These are phyloP conservation scores for Vombatus ursinus DNA, from an alignment of 2,113 vertebrate genomes.

Conservation along the genomic window DNA sequence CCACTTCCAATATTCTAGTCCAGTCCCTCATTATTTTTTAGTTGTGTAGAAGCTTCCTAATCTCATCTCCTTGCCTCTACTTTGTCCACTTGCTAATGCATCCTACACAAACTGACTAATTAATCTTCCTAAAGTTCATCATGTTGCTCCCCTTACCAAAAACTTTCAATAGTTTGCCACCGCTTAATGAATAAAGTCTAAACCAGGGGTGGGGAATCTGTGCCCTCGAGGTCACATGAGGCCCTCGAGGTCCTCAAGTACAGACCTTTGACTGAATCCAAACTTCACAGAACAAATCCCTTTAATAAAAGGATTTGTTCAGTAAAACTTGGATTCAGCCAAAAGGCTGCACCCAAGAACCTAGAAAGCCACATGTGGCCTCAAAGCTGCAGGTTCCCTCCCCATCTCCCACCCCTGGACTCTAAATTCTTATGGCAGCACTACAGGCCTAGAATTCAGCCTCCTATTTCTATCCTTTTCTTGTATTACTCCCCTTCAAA, in stretches of 20 bases:
- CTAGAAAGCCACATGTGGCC: no score
- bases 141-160: background rate
- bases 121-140: background rate
- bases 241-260: no score
- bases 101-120: background rate
- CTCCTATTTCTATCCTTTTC: background rate
- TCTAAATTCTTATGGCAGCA: background rate
- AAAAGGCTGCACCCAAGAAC: no score
- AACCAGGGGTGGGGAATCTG: no score
- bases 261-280: no score
- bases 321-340: no score
- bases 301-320: no score
- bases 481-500: background rate
- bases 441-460: background rate
- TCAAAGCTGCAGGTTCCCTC: no score
- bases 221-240: no score
- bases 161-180: background rate
- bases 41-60: background rate
- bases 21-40: background rate
- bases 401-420: no score
- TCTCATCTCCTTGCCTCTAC: background rate
- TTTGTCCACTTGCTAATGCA: background rate
- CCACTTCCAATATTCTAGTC: background rate
- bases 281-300: no score
- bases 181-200: background rate